phyloP scores from a whole-genome alignment of 2,888 invertebrate genomes.

The Disparrhopalites patrizii region DNA sequence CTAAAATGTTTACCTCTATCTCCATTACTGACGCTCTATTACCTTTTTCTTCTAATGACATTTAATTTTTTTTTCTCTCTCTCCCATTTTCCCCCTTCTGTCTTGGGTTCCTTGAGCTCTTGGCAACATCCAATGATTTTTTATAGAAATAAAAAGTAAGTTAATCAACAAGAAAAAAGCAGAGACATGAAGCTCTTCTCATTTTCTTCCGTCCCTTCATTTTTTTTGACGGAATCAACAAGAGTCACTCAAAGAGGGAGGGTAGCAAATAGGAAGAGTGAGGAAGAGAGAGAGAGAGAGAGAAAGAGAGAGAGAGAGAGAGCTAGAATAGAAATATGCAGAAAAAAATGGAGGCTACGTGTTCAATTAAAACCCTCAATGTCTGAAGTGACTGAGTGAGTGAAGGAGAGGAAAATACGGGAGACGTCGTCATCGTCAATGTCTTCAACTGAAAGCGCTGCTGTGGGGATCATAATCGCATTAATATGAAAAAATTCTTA shows the following conservation, averaged over 20 bases:
- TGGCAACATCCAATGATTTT: too few relatives aligned
- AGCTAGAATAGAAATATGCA: too few relatives aligned
- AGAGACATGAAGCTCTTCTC: not conserved
- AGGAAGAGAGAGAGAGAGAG: not conserved
- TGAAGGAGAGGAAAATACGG: too few relatives aligned
- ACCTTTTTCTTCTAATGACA: too few relatives aligned
- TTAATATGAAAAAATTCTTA: not conserved
- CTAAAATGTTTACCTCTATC: constrained; percentile 11
- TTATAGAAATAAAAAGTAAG: not conserved
- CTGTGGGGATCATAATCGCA: not conserved
- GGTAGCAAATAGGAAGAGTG: not conserved
- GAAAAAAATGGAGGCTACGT: too few relatives aligned
- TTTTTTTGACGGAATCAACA: too few relatives aligned
- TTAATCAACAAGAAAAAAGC: constrained; percentile 5
- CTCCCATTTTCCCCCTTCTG: not conserved
- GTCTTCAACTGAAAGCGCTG: too few relatives aligned
- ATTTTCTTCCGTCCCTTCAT: not conserved
- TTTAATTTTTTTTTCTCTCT: too few relatives aligned
- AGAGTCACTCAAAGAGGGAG: not conserved
- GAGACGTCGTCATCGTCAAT: too few relatives aligned
- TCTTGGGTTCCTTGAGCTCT: too few relatives aligned
- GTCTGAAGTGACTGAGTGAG: too few relatives aligned
- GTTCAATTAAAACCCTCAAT: too few relatives aligned
- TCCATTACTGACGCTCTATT: not conserved
- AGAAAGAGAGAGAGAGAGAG: not conserved